phyloP scores from a whole-genome alignment of 2,113 vertebrate species.

The Sardina pilchardus region DNA sequence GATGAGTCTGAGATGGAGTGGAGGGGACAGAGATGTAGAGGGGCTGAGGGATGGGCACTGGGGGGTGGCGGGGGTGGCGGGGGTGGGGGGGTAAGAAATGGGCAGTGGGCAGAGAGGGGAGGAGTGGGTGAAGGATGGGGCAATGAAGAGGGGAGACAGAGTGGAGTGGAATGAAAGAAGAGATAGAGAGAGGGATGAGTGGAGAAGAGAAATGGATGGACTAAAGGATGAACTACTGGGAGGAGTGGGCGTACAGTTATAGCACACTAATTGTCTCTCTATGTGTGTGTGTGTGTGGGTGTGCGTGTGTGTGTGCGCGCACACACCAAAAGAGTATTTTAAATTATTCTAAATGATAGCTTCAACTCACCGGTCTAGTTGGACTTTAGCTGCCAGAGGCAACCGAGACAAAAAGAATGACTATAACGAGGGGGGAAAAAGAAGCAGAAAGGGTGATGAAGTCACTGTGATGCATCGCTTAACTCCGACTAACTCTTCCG shows the following conservation, averaged over 20 bases:
- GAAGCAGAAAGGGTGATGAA: slow-evolving; percentile 40
- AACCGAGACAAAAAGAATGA: neutral
- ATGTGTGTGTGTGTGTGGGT: neutral
- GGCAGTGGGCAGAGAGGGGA: slow-evolving; percentile 25
- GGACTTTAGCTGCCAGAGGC: neutral
- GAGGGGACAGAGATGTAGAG: slow-evolving; percentile 36
- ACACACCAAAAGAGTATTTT: neutral
- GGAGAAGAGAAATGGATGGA: neutral
- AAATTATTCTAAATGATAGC: neutral
- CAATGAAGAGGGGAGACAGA: slow-evolving; percentile 25
- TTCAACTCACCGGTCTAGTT: neutral
- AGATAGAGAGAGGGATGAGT: slow-evolving; percentile 28
- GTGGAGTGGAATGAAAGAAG: slow-evolving; percentile 34
- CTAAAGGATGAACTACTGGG: too few relatives aligned
- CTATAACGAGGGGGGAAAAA: neutral
- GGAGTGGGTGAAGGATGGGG: slow-evolving; percentile 40
- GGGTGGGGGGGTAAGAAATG: slow-evolving; percentile 40
- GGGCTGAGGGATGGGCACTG: neutral
- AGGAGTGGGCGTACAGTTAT: too few relatives aligned
- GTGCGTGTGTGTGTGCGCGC: neutral
- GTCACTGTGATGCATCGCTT: neutral
- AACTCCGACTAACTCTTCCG: slow-evolving; percentile 28
- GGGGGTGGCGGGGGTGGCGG: slow-evolving; percentile 51
- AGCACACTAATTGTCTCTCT: neutral
- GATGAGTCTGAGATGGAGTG: too few relatives aligned